Conservation (phyloP, 2,113 vertebrate species). For the Labrus mixtus region DNA sequence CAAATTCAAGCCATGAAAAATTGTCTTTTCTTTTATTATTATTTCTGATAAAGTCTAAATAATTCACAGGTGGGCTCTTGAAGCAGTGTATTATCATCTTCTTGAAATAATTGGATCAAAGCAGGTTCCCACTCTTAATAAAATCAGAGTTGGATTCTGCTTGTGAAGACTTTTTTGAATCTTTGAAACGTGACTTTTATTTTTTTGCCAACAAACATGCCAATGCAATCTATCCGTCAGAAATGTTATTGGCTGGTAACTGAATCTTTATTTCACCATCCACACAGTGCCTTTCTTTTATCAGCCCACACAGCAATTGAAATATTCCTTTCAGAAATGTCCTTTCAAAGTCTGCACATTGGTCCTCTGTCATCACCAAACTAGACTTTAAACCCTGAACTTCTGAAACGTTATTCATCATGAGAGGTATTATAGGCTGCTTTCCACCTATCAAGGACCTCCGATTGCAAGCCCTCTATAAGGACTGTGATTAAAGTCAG, state of each 20-base stretch:
- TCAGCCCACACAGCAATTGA: neutral
- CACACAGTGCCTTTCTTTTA: neutral
- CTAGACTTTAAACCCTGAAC: slow-evolving; percentile 29
- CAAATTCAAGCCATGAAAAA: neutral
- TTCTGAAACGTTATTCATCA: slow-evolving; percentile 33
- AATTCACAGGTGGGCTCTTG: neutral
- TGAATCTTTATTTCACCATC: neutral
- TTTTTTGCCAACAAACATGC: neutral
- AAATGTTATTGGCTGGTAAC: neutral
- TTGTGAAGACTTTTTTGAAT: neutral
- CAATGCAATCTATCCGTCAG: neutral
- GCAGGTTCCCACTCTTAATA: no score
- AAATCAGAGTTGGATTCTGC: no score
- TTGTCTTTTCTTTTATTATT: neutral
- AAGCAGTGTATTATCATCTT: neutral
- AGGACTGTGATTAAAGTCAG: slow-evolving; percentile 47
- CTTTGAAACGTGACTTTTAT: neutral
- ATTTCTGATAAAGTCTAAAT: neutral
- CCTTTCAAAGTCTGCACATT: neutral
- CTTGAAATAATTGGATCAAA: no score
- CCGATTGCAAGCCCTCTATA: slow-evolving; percentile 2
- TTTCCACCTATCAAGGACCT: slow-evolving; percentile 32
- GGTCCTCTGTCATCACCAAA: slow-evolving; percentile 16
- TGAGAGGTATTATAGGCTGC: slow-evolving; percentile 15
- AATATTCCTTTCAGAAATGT: slow-evolving; percentile 1